Conservation (phyloP, 2,888 invertebrate genomes). For the Nomada flava region DNA sequence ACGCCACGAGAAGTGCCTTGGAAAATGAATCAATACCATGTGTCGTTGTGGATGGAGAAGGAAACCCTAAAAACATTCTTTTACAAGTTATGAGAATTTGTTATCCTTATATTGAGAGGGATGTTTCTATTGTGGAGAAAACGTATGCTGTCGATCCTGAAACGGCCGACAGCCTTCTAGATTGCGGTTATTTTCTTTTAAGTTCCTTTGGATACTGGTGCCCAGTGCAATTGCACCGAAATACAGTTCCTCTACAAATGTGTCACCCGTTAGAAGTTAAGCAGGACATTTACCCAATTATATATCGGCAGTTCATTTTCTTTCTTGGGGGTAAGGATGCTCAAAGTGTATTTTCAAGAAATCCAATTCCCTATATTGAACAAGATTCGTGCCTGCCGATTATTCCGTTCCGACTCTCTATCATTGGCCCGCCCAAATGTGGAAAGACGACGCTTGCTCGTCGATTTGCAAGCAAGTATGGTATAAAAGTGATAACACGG, state of each 20-base stretch:
- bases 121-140: slow-evolving; percentile 86
- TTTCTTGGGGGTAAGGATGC: slow-evolving; percentile 85
- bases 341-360: slow-evolving; percentile 85
- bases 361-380: slow-evolving; percentile 86
- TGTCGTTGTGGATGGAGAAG: slow-evolving; percentile 83
- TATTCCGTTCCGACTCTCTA: slow-evolving; percentile 85
- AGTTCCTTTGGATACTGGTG: slow-evolving; percentile 88
- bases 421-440: slow-evolving; percentile 88
- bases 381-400: slow-evolving; percentile 84
- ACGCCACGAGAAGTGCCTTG: slow-evolving; percentile 81
- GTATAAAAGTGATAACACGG: slow-evolving; percentile 86
- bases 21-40: slow-evolving; percentile 84
- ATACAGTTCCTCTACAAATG: slow-evolving; percentile 85
- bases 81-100: slow-evolving; percentile 74
- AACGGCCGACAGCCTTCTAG: slow-evolving; percentile 86
- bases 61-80: slow-evolving; percentile 77
- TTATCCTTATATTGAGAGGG: slow-evolving; percentile 84
- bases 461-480: slow-evolving; percentile 85
- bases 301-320: slow-evolving; percentile 87
- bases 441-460: slow-evolving; percentile 87
- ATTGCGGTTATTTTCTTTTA: slow-evolving; percentile 86
- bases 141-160: slow-evolving; percentile 85
- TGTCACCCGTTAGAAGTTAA: slow-evolving; percentile 84
- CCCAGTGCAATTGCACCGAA: slow-evolving; percentile 87
- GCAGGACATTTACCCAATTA: slow-evolving; percentile 85